Conservation (phyloP, 2,888 invertebrate genomes). For the Rotaria sp. region DNA sequence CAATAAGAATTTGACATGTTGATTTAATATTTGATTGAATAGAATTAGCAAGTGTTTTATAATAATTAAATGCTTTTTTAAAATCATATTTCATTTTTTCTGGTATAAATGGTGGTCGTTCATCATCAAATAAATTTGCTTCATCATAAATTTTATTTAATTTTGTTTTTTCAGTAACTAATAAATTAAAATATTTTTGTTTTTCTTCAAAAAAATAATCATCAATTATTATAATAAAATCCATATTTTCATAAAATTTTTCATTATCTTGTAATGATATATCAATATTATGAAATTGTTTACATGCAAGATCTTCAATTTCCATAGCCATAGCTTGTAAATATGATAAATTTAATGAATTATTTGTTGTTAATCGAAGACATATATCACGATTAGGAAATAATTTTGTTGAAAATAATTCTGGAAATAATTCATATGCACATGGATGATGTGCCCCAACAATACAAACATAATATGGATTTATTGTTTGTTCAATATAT, state of each 20-base stretch:
- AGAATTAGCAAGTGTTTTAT: not conserved
- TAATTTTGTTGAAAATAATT: not conserved
- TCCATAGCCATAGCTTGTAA: slow-evolving; percentile 32
- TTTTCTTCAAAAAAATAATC: slow-evolving; percentile 28
- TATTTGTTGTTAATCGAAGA: slow-evolving; percentile 15
- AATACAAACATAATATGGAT: not conserved
- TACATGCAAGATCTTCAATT: slow-evolving; percentile 32
- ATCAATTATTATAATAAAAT: slow-evolving; percentile 30
- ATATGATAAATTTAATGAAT: not conserved
- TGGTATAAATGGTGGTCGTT: not conserved
- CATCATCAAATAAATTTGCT: slow-evolving; percentile 32
- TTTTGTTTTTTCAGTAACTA: not conserved
- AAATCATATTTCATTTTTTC: not conserved
- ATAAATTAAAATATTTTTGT: not conserved
- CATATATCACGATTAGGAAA: slow-evolving; percentile 27
- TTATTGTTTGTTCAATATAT: not conserved
- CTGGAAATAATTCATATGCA: not conserved
- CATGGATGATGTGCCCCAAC: not conserved
- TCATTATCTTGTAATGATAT: not conserved
- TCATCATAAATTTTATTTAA: not conserved
- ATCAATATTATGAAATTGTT: slow-evolving; percentile 26
- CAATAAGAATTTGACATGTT: not conserved
- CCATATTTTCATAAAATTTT: slow-evolving; percentile 28
- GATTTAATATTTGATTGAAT: not conserved
- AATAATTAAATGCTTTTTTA: not conserved